Evolutionary conservation across 2,888 invertebrate species (phyloP), one percentile per base, ranked within the genome.

Genomic region (Dicyrtoma fusca): DNA sequence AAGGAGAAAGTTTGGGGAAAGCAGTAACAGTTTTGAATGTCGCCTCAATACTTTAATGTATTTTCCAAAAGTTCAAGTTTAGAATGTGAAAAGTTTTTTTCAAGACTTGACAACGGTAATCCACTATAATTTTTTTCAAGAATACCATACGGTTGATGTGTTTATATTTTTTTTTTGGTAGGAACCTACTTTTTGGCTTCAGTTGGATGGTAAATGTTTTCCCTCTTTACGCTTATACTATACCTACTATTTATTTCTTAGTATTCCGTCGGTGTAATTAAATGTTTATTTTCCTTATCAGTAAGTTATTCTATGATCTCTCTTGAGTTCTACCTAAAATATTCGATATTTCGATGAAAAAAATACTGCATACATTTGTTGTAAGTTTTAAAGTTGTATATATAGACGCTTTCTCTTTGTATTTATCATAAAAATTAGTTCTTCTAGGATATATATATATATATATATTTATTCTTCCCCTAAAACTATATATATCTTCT

Each of bases 151-250:
- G 17, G 49, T 49, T 49, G 49, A 14, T 49, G n/a, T 49, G 14
- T 49, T 4, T 49, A n/a, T 49, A 49, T 49, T 49, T 49, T n/a
- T 49, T 49, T 49, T 17, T 49, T 57, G 17, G 57, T 63, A 63
- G 63, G 47, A 63, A 63, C 63, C 63, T 45, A 63, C 63, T 63
- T 63, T 63, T 63, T 63, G 63, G 63, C 63, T 63, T 47, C 23
- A 49, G 23, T 62, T 63, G 63, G 63, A 63, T 63, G 63, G 47
- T 44, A 63, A 25, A 14, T n/a, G 42, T 61, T 61, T 61, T 25
- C 42, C n/a, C 17, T 61, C 17, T 57, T 21, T 57, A 14, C 4
- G 4, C 14, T 42, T 10, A 17, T 57, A 25, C 2, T 25, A 14
- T 21, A 57, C 34, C 61, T 34, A 34, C 34, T 34, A 34, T 34